A percentile compares a stretch with the other conserved stretches of the same genome.
phyloP scores from a whole-genome alignment of 2,888 invertebrate species.

The Polylopha cassiicola region DNA sequence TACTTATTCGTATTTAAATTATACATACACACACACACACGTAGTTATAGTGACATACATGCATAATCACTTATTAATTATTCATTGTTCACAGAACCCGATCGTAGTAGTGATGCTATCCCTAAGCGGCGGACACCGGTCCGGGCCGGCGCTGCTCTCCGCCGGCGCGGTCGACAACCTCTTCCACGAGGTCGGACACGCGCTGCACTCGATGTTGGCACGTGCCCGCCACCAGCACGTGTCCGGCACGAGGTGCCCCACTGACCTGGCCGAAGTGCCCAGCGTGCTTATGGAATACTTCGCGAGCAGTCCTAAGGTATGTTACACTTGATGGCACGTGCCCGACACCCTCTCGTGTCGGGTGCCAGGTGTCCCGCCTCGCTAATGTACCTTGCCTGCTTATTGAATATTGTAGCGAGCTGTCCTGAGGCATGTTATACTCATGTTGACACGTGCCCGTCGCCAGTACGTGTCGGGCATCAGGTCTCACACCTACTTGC shows the following conservation, averaged over 20 bases:
- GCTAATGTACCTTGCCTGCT: constrained; percentile 88
- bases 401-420: constrained; percentile 68
- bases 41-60: no score
- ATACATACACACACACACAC: no score
- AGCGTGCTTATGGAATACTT: constrained; percentile 99
- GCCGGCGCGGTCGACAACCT: constrained; percentile 95
- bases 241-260: constrained; percentile 96
- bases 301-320: constrained; percentile 71
- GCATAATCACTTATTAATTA: no score
- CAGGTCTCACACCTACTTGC: neutral
- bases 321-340: constrained; percentile 95
- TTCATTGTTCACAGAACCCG: constrained; percentile 78
- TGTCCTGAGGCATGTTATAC: constrained; percentile 78
- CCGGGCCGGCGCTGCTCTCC: constrained; percentile 87
- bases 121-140: constrained; percentile 82
- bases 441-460: constrained; percentile 52
- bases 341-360: constrained; percentile 93
- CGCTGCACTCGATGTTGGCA: constrained; percentile 98
- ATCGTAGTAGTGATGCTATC: constrained; percentile 96
- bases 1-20: no score
- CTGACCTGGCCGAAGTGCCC: constrained; percentile 99
- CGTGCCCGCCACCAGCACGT: constrained; percentile 97
- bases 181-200: constrained; percentile 99
- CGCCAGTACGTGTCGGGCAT: neutral
- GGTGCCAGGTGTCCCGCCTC: constrained; percentile 82